A percentile compares a stretch with the other conserved stretches of the same genome.
Conservation (phyloP, 2,797 vertebrate species). For the Tangara arthus region DNA sequence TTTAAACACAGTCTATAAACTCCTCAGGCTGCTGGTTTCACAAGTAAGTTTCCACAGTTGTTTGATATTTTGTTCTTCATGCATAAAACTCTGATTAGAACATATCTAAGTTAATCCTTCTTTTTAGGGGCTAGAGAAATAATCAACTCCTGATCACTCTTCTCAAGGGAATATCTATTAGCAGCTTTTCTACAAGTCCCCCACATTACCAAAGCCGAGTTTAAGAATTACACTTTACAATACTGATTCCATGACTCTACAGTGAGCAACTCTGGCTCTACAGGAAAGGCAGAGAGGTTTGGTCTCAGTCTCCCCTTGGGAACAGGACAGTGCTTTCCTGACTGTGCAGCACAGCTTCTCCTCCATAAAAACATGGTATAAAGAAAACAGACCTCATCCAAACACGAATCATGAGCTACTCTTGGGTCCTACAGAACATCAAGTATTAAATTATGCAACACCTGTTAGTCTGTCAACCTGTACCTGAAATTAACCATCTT, state of each 20-base stretch:
- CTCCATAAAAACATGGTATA: background rate
- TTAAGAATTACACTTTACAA: background rate
- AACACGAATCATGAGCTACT: background rate
- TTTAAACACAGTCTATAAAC: background rate
- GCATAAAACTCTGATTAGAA: background rate
- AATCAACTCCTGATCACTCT: background rate
- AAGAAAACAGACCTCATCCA: background rate
- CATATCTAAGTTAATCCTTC: background rate
- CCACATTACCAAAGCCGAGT: background rate
- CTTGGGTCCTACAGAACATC: background rate
- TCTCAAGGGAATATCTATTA: background rate
- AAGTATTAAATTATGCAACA: background rate
- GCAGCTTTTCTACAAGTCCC: background rate
- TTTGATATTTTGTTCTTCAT: background rate
- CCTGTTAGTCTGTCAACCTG: background rate
- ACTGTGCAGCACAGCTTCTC: background rate
- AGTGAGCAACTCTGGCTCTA: background rate
- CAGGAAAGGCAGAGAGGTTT: background rate
- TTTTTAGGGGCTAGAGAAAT: background rate
- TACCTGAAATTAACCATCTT: background rate
- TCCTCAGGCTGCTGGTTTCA: background rate
- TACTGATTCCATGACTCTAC: background rate
- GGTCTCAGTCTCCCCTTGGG: background rate
- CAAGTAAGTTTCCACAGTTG: background rate
- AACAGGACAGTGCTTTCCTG: rapidly evolving